A percentile compares a stretch with the other conserved stretches of the same genome.
Conservation (phyloP, 37 sponge, comb jelly and placozoan species). For the Lycopodina hypogea region DNA sequence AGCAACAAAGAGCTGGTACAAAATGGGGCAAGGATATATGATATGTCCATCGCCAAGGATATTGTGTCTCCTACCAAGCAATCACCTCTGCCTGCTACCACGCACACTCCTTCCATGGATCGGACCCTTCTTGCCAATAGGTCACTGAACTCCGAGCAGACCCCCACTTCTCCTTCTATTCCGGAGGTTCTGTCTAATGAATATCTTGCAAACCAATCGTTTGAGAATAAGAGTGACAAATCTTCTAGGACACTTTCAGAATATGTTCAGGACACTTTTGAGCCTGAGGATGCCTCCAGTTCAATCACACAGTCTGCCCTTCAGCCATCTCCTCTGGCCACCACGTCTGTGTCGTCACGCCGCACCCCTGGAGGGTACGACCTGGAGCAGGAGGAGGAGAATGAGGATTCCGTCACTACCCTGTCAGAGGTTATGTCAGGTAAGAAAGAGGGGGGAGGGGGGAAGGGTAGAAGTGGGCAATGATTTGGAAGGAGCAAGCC, state of each 20-base stretch:
- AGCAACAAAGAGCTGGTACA: constrained; percentile 10
- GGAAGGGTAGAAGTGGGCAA: no score
- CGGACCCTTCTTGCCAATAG: neutral
- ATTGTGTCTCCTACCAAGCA: no score
- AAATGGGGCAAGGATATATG: neutral
- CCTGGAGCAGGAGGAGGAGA: neutral
- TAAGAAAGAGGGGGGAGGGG: neutral
- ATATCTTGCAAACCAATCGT: neutral
- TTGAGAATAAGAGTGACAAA: neutral
- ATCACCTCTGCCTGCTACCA: neutral
- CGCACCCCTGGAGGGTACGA: no score
- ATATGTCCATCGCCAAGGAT: no score
- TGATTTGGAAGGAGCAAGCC: no score
- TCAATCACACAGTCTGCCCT: neutral
- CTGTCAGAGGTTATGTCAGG: constrained; percentile 2
- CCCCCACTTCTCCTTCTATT: constrained; percentile 3
- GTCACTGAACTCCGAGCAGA: neutral
- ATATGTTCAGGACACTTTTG: constrained; percentile 42
- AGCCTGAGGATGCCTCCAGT: constrained; percentile 3
- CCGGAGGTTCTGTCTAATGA: constrained; percentile 15
- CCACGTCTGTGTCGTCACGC: constrained; percentile 2
- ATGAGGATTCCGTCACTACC: neutral
- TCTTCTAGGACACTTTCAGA: neutral
- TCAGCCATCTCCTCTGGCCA: neutral
- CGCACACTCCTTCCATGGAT: neutral